Conservation (phyloP, 2,888 invertebrate species). For the Eurytoma californica region DNA sequence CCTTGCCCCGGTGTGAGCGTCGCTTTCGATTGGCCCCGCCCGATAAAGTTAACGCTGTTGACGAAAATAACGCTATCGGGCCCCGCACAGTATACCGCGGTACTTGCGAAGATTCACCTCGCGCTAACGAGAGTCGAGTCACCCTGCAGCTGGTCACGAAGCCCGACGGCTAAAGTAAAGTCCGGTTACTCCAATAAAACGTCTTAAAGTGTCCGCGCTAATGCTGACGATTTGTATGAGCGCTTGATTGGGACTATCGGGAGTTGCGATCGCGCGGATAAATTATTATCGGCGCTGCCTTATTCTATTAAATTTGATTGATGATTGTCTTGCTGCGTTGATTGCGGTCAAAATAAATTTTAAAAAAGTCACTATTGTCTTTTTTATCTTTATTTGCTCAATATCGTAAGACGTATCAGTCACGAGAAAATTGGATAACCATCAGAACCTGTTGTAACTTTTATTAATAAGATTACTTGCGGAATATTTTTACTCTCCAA, state of each 20-base stretch:
- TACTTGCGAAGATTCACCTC: neutral
- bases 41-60: slow-evolving; percentile 21
- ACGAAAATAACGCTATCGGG: slow-evolving; percentile 22
- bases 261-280: too few relatives aligned
- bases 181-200: too few relatives aligned
- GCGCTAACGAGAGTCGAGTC: neutral
- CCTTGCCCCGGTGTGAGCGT: neutral
- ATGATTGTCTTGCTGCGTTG: neutral
- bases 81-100: too few relatives aligned
- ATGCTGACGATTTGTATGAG: too few relatives aligned
- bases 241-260: too few relatives aligned
- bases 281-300: too few relatives aligned
- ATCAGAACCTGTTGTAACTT: neutral
- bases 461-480: too few relatives aligned
- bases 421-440: neutral
- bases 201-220: too few relatives aligned
- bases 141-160: neutral
- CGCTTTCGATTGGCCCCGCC: slow-evolving; percentile 6
- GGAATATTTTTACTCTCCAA: too few relatives aligned
- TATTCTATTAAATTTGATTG: neutral
- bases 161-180: neutral
- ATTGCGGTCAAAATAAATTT: neutral
- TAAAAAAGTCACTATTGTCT: neutral
- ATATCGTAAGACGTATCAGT: neutral
- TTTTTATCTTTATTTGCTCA: neutral